A percentile compares a stretch with the other conserved stretches of the same genome.
These are phyloP conservation scores for Streptopelia turtur DNA, from an alignment of 2,797 vertebrate genomes.

Conservation along the genomic window DNA sequence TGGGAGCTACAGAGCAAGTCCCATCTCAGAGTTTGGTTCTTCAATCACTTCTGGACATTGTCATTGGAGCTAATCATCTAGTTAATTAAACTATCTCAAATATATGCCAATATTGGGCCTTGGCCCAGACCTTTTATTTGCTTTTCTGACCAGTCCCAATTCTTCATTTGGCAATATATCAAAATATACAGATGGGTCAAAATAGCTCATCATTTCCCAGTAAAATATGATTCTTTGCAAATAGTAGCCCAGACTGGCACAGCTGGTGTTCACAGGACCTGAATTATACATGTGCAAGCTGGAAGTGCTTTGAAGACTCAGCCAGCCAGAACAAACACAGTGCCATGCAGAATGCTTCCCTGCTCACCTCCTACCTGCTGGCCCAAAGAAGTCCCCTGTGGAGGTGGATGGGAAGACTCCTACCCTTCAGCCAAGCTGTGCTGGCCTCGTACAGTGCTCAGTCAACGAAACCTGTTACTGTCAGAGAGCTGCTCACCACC, in stretches of 20 bases:
- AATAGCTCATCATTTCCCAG: slow-evolving; percentile 7
- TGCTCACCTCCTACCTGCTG: background rate
- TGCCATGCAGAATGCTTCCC: background rate
- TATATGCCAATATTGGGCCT: background rate
- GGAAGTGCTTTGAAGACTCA: background rate
- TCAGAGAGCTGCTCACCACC: background rate
- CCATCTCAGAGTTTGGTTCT: background rate
- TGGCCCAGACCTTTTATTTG: background rate
- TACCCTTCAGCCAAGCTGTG: background rate
- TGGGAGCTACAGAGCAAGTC: background rate
- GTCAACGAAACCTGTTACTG: background rate
- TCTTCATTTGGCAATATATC: slow-evolving; percentile 3
- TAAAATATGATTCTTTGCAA: slow-evolving; percentile 33
- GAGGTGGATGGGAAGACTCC: background rate
- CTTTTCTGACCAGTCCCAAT: background rate
- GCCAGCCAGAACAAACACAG: background rate
- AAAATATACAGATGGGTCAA: slow-evolving; percentile 23
- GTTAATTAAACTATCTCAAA: background rate
- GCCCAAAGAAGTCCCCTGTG: background rate
- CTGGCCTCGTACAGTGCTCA: background rate
- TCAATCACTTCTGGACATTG: background rate
- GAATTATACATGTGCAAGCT: slow-evolving; percentile 46
- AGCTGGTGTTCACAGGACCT: slow-evolving; percentile 18
- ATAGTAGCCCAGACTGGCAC: slow-evolving; percentile 16
- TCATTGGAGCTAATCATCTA: background rate